A percentile compares a stretch with the other conserved stretches of the same genome.
Evolutionary conservation across 2,888 invertebrate genomes (phyloP).

Genomic region (Eristalis tenax): DNA sequence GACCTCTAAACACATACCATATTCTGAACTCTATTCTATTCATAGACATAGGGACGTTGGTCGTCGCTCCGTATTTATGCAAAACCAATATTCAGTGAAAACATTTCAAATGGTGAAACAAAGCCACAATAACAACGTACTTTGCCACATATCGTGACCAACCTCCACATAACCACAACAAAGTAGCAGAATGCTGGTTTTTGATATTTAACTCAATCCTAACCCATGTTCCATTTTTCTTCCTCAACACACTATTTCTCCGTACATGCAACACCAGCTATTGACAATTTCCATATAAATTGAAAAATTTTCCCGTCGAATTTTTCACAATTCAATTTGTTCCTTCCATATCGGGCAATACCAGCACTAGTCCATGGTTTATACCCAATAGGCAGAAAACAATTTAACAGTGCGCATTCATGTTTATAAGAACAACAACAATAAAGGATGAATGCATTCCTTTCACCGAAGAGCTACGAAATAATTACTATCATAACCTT

Average conservation of each 20-base stretch:
- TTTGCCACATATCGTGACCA: not conserved
- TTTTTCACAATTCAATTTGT: slow-evolving; percentile 6
- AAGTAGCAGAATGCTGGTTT: slow-evolving; percentile 10
- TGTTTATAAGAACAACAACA: slow-evolving; percentile 1
- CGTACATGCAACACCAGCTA: slow-evolving; percentile 66
- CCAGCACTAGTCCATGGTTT: not conserved
- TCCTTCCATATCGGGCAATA: not conserved
- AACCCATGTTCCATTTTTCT: slow-evolving; percentile 40
- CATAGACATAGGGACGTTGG: too few relatives aligned
- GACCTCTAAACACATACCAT: too few relatives aligned
- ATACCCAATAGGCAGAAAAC: slow-evolving; percentile 54
- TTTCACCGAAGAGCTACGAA: slow-evolving; percentile 27
- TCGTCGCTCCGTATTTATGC: too few relatives aligned
- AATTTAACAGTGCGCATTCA: slow-evolving; percentile 38
- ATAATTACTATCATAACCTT: slow-evolving; percentile 61
- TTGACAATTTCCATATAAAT: slow-evolving; percentile 72
- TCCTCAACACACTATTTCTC: slow-evolving; percentile 18
- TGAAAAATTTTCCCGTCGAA: slow-evolving; percentile 66
- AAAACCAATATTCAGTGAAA: not conserved
- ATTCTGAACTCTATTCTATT: too few relatives aligned
- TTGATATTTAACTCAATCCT: slow-evolving; percentile 61
- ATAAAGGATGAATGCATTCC: slow-evolving; percentile 42
- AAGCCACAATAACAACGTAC: slow-evolving; percentile 35
- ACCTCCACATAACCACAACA: slow-evolving; percentile 7
- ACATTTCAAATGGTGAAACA: slow-evolving; percentile 45